phyloP scores from a whole-genome alignment of 2,797 vertebrate genomes.

The Pangasius krempfi region DNA sequence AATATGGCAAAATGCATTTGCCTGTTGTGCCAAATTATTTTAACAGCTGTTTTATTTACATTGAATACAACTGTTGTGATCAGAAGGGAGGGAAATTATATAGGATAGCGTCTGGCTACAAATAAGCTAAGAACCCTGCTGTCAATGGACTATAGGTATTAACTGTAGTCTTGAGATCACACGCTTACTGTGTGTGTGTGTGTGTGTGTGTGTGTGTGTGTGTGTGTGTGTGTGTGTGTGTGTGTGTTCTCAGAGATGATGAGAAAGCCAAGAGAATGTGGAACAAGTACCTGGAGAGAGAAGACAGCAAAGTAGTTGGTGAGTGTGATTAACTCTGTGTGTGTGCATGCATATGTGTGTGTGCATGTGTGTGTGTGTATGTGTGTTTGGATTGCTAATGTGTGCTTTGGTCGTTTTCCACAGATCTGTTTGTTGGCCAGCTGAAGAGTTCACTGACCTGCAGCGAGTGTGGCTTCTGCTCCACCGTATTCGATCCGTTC shows the following conservation, averaged over 20 bases:
- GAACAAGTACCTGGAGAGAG: slow-evolving; percentile 89
- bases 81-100: background rate
- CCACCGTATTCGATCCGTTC: slow-evolving; percentile 94
- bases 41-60: background rate
- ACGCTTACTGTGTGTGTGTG: background rate
- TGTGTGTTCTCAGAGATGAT: slow-evolving; percentile 78
- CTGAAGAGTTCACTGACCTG: slow-evolving; percentile 94
- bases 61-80: background rate
- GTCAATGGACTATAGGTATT: background rate
- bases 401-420: slow-evolving; percentile 8
- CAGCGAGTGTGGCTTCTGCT: slow-evolving; percentile 88
- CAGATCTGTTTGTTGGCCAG: slow-evolving; percentile 95
- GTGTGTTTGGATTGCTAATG: slow-evolving; percentile 1
- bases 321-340: slow-evolving; percentile 58
- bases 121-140: background rate
- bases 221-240: background rate
- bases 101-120: background rate
- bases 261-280: slow-evolving; percentile 93
- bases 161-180: background rate
- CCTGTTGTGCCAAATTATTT: background rate
- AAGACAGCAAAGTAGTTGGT: slow-evolving; percentile 96
- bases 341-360: background rate
- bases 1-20: background rate
- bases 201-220: slow-evolving; percentile 17
- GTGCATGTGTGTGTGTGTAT: background rate